These are phyloP conservation scores for Zophobas morio DNA, from an alignment of 1,140 invertebrate species.

Conservation along the genomic window DNA sequence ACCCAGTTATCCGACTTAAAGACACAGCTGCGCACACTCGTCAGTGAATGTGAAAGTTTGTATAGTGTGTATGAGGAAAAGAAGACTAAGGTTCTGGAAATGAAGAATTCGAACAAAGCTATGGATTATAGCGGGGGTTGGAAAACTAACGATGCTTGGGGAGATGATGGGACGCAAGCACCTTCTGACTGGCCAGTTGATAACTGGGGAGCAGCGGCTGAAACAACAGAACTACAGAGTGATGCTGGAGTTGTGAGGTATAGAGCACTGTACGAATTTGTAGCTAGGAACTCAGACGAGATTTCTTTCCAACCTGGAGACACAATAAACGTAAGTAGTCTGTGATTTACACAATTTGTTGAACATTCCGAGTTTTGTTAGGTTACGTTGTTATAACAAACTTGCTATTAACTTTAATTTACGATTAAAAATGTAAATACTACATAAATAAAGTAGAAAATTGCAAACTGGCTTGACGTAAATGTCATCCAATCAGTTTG, in stretches of 20 bases:
- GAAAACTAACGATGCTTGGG: conserved; percentile 66
- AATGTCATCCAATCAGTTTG: no score
- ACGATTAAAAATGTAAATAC: background rate
- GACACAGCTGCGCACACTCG: conserved; percentile 67
- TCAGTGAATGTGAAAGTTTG: conserved; percentile 74
- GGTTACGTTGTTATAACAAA: no score
- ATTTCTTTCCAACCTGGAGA: conserved; percentile 95
- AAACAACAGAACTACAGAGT: conserved; percentile 57
- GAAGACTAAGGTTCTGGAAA: conserved; percentile 70
- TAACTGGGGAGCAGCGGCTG: conserved; percentile 61
- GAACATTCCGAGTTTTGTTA: no score
- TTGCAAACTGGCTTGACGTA: no score
- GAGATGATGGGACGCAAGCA: conserved; percentile 52
- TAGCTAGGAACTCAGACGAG: conserved; percentile 93
- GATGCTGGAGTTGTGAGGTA: conserved; percentile 79
- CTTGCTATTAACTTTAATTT: no score
- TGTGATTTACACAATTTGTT: background rate
- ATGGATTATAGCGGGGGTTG: conserved; percentile 64
- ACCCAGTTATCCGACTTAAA: conserved; percentile 81
- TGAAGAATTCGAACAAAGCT: conserved; percentile 70
- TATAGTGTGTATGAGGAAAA: conserved; percentile 74
- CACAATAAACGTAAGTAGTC: conserved; percentile 83
- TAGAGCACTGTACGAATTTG: conserved; percentile 94
- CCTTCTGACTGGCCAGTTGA: conserved; percentile 71
- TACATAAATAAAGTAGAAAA: background rate